phyloP scores from a whole-genome alignment of 2,888 invertebrate species.

The Cloeon dipterum region DNA sequence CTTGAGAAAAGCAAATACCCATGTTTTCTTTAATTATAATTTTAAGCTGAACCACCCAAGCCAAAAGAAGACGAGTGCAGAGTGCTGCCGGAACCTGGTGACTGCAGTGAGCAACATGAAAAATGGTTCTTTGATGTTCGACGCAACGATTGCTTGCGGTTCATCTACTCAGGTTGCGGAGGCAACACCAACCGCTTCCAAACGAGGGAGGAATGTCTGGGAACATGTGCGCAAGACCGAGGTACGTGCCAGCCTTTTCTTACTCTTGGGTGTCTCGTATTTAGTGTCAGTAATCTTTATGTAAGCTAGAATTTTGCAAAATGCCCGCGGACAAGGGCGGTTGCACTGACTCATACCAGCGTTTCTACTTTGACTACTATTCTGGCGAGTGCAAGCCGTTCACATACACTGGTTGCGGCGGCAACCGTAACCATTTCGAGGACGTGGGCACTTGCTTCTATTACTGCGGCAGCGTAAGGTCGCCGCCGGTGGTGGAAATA shows the following conservation, averaged over 20 bases:
- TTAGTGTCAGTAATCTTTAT: background rate
- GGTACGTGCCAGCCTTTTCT: constrained; percentile 26
- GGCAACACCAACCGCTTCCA: constrained; percentile 72
- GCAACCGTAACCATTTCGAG: constrained; percentile 67
- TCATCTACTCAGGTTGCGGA: constrained; percentile 58
- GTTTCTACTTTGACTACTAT: constrained; percentile 50
- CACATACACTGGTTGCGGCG: constrained; percentile 68
- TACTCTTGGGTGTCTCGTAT: background rate
- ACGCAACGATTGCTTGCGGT: constrained; percentile 37
- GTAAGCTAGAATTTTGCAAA: constrained; percentile 36
- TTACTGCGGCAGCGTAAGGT: constrained; percentile 25
- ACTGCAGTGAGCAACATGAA: constrained; percentile 37
- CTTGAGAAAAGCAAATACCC: too few species aligned
- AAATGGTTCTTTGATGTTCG: constrained; percentile 45
- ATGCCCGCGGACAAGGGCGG: constrained; percentile 36
- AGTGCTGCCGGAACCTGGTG: constrained; percentile 36
- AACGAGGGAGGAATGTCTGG: constrained; percentile 44
- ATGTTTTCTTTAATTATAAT: too few species aligned
- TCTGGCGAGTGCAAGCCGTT: constrained; percentile 52
- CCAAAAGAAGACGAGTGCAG: constrained; percentile 26
- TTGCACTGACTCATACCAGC: constrained; percentile 27
- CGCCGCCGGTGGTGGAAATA: too few species aligned
- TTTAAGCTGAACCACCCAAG: background rate
- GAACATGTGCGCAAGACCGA: constrained; percentile 46
- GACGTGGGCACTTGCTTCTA: constrained; percentile 43